phyloP scores from a whole-genome alignment of 1,140 invertebrate species.

The Bombus sibiricus region DNA sequence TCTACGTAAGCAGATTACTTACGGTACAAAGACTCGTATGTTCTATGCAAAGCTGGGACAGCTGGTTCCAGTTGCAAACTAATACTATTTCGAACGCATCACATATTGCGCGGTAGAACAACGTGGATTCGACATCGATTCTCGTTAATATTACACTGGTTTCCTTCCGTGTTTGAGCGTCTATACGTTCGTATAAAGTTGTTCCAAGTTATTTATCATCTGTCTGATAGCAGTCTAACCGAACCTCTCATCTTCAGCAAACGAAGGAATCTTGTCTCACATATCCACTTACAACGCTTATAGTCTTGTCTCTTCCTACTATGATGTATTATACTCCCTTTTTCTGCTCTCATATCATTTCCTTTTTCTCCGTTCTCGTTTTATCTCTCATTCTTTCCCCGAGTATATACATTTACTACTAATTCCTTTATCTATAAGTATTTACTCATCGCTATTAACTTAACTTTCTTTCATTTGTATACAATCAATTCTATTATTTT shows the following conservation, averaged over 20 bases:
- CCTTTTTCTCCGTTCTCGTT: not conserved
- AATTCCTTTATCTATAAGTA: not conserved
- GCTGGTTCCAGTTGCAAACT: slow-evolving; percentile 23
- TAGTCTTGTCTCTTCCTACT: not conserved
- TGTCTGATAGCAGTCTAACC: slow-evolving; percentile 66
- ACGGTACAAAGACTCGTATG: not conserved
- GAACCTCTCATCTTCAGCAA: slow-evolving; percentile 40
- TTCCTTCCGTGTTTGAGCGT: not conserved
- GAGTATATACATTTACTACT: too few relatives aligned
- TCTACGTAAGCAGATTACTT: not conserved
- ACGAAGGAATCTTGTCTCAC: slow-evolving; percentile 17
- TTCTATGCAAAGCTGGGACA: slow-evolving; percentile 1
- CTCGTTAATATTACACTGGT: slow-evolving; percentile 3
- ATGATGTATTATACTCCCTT: too few relatives aligned
- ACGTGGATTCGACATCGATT: slow-evolving; percentile 12
- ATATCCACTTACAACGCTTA: not conserved
- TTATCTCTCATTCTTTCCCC: too few relatives aligned
- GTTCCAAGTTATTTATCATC: slow-evolving; percentile 67
- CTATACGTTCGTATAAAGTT: slow-evolving; percentile 21
- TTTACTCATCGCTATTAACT: not conserved
- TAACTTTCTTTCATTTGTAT: not conserved
- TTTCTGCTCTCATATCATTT: not conserved
- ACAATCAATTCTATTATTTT: not conserved
- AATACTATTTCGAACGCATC: slow-evolving; percentile 18
- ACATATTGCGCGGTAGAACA: not conserved